These are phyloP conservation scores for Heteromurus nitidus DNA, from an alignment of 2,888 invertebrate species.

Conservation along the genomic window DNA sequence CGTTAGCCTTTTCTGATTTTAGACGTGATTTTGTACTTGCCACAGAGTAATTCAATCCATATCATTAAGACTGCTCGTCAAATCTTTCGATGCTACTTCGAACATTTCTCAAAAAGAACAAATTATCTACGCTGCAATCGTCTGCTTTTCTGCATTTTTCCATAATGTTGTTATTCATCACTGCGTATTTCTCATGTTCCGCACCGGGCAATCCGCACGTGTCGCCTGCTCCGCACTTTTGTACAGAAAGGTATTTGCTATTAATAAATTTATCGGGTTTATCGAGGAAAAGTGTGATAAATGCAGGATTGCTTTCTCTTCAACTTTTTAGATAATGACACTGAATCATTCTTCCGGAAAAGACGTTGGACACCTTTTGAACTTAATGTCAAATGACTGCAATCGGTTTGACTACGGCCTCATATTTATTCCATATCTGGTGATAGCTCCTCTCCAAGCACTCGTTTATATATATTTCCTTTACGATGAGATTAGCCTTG, in stretches of 20 bases:
- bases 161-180: conserved; percentile 89
- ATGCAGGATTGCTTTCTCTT: neutral
- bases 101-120: conserved; percentile 60
- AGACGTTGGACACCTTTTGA: conserved; percentile 93
- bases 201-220: conserved; percentile 52
- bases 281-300: neutral
- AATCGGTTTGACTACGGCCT: conserved; percentile 93
- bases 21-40: neutral
- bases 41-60: conserved; percentile 82
- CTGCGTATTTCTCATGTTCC: conserved; percentile 80
- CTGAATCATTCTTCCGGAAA: conserved; percentile 89
- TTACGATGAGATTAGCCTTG: conserved; percentile 84
- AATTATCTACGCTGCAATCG: conserved; percentile 64
- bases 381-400: conserved; percentile 94
- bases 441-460: conserved; percentile 92
- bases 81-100: conserved; percentile 41
- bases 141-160: conserved; percentile 78
- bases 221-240: conserved; percentile 56
- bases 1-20: neutral
- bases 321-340: conserved; percentile 80
- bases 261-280: no score
- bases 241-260: conserved; percentile 62
- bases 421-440: conserved; percentile 91
- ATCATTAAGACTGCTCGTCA: conserved; percentile 79
- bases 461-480: conserved; percentile 87